Percentiles rank a stretch among this genome's conserved stretches.
Evolutionary conservation across 2,888 invertebrate genomes (phyloP).

Genomic region (Cryptus armator): DNA sequence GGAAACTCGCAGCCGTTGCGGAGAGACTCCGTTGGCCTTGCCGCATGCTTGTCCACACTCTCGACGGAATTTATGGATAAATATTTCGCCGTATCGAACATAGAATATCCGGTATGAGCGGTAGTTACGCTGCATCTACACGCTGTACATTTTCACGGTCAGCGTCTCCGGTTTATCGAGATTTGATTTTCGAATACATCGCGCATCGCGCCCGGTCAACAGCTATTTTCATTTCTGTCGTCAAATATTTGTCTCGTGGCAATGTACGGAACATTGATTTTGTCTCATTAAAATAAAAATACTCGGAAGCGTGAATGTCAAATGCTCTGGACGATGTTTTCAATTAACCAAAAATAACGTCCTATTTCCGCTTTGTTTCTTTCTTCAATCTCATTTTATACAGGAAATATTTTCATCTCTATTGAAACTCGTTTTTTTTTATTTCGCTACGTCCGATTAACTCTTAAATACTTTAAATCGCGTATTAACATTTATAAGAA

Average conservation of each 20-base stretch:
- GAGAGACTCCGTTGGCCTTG: slow-evolving; percentile 36
- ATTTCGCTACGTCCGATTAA: too few relatives aligned
- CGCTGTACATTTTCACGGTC: slow-evolving; percentile 33
- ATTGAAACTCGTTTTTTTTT: not conserved
- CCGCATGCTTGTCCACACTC: slow-evolving; percentile 13
- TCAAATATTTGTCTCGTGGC: not conserved
- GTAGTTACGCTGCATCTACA: too few relatives aligned
- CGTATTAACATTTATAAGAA: too few relatives aligned
- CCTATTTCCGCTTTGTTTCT: not conserved
- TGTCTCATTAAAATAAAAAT: too few relatives aligned
- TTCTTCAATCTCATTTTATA: not conserved
- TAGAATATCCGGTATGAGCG: slow-evolving; percentile 36
- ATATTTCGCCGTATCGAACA: slow-evolving; percentile 10
- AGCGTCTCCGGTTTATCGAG: slow-evolving; percentile 4
- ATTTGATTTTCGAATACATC: not conserved
- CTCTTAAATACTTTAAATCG: too few relatives aligned
- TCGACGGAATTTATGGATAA: slow-evolving; percentile 36
- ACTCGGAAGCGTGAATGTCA: too few relatives aligned
- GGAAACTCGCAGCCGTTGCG: slow-evolving; percentile 12
- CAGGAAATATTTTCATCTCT: not conserved
- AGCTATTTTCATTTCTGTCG: not conserved
- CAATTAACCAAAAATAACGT: not conserved
- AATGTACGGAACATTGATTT: too few relatives aligned
- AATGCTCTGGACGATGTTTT: too few relatives aligned
- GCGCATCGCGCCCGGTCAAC: not conserved